Percentiles rank a stretch among this genome's conserved stretches.
These are phyloP conservation scores for Ichneumon xanthorius DNA, from an alignment of 2,888 invertebrate species.

Conservation along the genomic window DNA sequence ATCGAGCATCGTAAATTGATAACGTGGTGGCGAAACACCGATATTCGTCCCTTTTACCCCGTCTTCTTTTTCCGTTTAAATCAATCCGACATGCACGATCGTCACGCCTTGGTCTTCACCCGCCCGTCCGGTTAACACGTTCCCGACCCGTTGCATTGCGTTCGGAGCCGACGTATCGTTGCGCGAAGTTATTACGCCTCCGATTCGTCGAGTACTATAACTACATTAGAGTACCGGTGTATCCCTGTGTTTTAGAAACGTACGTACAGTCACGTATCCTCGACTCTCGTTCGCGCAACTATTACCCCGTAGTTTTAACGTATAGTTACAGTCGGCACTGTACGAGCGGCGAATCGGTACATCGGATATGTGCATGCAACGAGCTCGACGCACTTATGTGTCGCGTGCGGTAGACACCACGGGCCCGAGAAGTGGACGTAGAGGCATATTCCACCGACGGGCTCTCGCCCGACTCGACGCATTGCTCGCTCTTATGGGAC, in stretches of 20 bases:
- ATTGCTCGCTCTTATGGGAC: slow-evolving; percentile 13
- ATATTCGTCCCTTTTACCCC: background rate
- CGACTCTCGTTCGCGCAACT: slow-evolving; percentile 51
- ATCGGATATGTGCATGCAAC: slow-evolving; percentile 27
- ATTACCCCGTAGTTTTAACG: slow-evolving; percentile 54
- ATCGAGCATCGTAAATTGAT: no score
- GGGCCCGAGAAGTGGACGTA: slow-evolving; percentile 31
- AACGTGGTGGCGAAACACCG: no score
- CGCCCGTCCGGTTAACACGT: slow-evolving; percentile 24
- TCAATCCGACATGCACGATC: slow-evolving; percentile 11
- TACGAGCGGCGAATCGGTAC: slow-evolving; percentile 12
- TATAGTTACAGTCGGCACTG: slow-evolving; percentile 20
- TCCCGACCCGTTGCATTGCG: slow-evolving; percentile 16
- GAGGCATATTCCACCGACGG: slow-evolving; percentile 28
- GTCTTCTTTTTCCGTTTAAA: background rate
- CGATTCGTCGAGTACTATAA: slow-evolving; percentile 51
- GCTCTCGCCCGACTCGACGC: slow-evolving; percentile 9
- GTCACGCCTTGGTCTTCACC: slow-evolving; percentile 19
- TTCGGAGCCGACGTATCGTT: slow-evolving; percentile 52
- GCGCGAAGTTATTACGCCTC: slow-evolving; percentile 56
- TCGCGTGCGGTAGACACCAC: slow-evolving; percentile 48
- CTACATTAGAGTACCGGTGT: slow-evolving; percentile 34
- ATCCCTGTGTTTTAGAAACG: background rate
- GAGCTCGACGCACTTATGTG: slow-evolving; percentile 56
- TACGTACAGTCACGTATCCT: slow-evolving; percentile 44